Evolutionary conservation across 2,113 vertebrate species (phyloP).

Genomic region (Laterallus jamaicensis): DNA sequence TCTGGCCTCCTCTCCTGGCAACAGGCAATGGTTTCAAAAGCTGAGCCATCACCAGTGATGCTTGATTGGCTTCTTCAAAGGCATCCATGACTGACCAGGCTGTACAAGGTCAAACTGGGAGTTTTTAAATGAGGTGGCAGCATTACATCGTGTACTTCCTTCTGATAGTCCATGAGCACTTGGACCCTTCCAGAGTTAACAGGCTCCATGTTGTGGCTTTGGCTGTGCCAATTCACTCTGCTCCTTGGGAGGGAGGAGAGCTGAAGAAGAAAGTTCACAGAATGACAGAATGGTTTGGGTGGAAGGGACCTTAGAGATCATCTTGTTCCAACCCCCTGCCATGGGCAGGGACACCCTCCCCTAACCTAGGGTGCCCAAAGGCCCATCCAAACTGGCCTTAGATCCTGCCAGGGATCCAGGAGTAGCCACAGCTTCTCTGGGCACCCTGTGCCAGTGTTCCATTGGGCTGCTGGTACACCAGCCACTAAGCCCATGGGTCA

Average conservation of each 20-base stretch:
- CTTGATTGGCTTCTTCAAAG: neutral
- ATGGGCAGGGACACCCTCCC: too few relatives aligned
- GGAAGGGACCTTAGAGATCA: too few relatives aligned
- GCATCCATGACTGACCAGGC: neutral
- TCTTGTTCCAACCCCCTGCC: too few relatives aligned
- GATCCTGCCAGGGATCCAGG: too few relatives aligned
- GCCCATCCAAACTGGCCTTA: too few relatives aligned
- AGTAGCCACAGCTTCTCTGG: too few relatives aligned
- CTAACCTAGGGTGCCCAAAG: too few relatives aligned
- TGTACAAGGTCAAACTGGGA: fast-evolving
- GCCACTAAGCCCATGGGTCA: neutral
- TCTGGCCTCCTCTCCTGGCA: neutral
- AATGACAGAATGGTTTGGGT: too few relatives aligned
- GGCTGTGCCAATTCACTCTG: neutral
- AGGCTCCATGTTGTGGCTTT: neutral
- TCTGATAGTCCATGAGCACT: neutral
- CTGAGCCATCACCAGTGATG: neutral
- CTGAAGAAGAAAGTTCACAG: neutral
- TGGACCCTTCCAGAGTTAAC: neutral
- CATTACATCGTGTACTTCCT: fast-evolving
- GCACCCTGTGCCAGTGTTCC: too few relatives aligned
- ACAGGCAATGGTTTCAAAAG: neutral
- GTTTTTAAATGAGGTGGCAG: neutral
- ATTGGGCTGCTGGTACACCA: neutral
- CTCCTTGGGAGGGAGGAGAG: neutral